Conservation (phyloP, 2,888 invertebrate genomes). For the Drosophila putrida region DNA sequence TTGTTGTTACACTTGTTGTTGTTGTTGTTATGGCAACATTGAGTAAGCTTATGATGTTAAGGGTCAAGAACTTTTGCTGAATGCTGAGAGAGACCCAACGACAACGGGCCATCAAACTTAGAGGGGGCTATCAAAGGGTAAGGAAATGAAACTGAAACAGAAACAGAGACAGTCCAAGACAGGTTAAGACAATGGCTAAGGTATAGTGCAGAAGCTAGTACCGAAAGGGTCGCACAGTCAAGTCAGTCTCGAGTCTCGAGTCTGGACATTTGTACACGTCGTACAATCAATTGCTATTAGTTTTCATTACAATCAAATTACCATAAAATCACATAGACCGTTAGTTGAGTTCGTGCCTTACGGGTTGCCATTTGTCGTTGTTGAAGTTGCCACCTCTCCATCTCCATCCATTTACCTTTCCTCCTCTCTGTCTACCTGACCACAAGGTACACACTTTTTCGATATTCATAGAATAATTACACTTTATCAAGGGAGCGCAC, state of each 20-base stretch:
- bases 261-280: conserved; percentile 67
- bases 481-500: conserved; percentile 74
- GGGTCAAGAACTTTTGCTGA: conserved; percentile 46
- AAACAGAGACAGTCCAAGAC: neutral
- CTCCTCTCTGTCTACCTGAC: conserved; percentile 16
- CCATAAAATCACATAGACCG: conserved; percentile 76
- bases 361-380: conserved; percentile 58
- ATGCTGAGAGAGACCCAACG: neutral
- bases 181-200: conserved; percentile 27
- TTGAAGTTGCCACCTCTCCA: conserved; percentile 9
- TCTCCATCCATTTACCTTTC: no score
- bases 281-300: conserved; percentile 81
- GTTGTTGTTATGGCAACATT: conserved; percentile 19
- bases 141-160: neutral
- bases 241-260: conserved; percentile 1
- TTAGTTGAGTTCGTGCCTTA: conserved; percentile 58
- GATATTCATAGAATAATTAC: conserved; percentile 81
- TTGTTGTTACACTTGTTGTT: conserved; percentile 8
- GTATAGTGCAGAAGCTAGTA: neutral
- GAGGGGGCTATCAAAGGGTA: neutral
- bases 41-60: conserved; percentile 35
- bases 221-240: conserved; percentile 28
- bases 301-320: conserved; percentile 79
- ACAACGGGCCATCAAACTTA: neutral
- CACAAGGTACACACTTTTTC: conserved; percentile 68